Percentiles rank a stretch among this genome's conserved stretches.
phyloP scores from a whole-genome alignment of 2,888 invertebrate genomes.

The Drosophila prostipennis region DNA sequence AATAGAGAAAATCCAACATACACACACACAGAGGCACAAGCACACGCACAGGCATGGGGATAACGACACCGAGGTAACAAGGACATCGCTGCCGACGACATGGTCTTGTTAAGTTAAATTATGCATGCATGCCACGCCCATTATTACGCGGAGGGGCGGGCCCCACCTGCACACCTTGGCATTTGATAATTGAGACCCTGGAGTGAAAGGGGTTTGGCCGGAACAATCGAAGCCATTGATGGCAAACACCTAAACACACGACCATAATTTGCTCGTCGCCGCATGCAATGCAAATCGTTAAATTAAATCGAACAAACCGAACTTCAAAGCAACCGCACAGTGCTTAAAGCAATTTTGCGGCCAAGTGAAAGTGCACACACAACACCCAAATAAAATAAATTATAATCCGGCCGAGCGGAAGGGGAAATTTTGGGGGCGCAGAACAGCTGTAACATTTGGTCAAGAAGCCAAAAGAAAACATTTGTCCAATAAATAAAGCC shows the following conservation, averaged over 20 bases:
- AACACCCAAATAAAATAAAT: slow-evolving; percentile 19
- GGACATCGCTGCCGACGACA: slow-evolving; percentile 57
- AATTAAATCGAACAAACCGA: slow-evolving; percentile 11
- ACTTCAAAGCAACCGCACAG: slow-evolving; percentile 36
- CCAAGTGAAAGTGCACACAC: slow-evolving; percentile 21
- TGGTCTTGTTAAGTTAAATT: slow-evolving; percentile 76
- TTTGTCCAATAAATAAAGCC: slow-evolving; percentile 47
- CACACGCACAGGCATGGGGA: slow-evolving; percentile 14
- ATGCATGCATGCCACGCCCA: slow-evolving; percentile 69
- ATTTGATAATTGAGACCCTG: slow-evolving; percentile 39
- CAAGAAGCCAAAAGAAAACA: slow-evolving; percentile 35
- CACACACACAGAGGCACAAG: slow-evolving; percentile 14
- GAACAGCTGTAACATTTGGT: slow-evolving; percentile 23
- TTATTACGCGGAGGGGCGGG: slow-evolving; percentile 22
- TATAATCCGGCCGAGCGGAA: slow-evolving; percentile 4
- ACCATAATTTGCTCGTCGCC: not conserved
- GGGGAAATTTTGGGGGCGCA: slow-evolving; percentile 2
- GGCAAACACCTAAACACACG: slow-evolving; percentile 12
- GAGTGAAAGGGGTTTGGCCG: slow-evolving; percentile 1
- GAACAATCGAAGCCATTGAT: slow-evolving; percentile 26
- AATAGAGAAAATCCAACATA: slow-evolving; percentile 49
- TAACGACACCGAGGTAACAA: slow-evolving; percentile 50
- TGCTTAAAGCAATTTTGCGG: slow-evolving; percentile 27
- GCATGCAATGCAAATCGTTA: slow-evolving; percentile 24
- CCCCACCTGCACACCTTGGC: slow-evolving; percentile 36